Evolutionary conservation across 2,797 vertebrate genomes (phyloP).

Genomic region (Trachops cirrhosus): DNA sequence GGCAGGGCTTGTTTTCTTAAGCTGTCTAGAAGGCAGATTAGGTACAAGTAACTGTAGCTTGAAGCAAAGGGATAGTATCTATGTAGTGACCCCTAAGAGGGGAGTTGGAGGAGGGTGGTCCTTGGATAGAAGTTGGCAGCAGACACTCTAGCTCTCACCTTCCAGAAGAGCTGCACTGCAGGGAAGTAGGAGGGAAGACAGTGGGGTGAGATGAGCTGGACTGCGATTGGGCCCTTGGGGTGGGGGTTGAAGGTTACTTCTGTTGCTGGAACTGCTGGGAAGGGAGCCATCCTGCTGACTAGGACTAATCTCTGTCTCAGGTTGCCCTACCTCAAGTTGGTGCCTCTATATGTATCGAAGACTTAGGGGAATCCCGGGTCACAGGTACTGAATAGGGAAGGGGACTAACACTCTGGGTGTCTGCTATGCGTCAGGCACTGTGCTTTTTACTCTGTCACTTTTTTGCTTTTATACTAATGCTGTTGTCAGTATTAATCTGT

Average conservation of each 20-base stretch:
- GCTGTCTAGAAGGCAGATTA: background rate
- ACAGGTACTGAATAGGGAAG: constrained; percentile 49
- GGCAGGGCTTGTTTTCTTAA: background rate
- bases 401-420: background rate
- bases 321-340: constrained; percentile 9
- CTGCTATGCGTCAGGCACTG: background rate
- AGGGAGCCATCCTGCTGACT: constrained; percentile 34
- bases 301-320: constrained; percentile 35
- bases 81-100: background rate
- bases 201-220: background rate
- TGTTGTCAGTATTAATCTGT: background rate
- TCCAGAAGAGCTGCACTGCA: background rate
- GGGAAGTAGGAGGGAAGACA: background rate
- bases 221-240: background rate
- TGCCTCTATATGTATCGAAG: constrained; percentile 35
- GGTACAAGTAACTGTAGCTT: background rate
- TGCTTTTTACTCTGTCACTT: background rate
- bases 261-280: background rate
- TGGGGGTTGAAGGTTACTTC: background rate
- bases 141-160: background rate
- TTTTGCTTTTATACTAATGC: background rate
- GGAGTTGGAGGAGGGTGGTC: background rate
- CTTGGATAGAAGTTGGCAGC: background rate
- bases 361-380: constrained; percentile 42
- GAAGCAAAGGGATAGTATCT: background rate